Base-by-base conservation (phyloP, 2,797 vertebrate species). In the Enteromius paludinosus region DNA sequence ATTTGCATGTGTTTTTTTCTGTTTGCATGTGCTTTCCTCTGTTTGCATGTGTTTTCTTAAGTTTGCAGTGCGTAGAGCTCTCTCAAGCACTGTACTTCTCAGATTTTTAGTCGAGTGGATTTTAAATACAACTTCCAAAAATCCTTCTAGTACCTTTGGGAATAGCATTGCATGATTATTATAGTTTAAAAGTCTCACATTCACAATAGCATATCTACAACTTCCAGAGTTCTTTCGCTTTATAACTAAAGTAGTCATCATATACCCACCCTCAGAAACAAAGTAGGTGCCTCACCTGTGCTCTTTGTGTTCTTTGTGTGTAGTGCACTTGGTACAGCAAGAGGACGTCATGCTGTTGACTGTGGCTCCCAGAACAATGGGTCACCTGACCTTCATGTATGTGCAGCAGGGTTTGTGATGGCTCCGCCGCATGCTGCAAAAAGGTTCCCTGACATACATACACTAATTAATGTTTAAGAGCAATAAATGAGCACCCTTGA, bases 311-410 rank as follows among this genome's bases (percentile, higher is more conserved):
- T 62, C 25, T 76, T 5, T 54, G 43, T 75, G 72, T 81, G 15
- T 74, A 17, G 20, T 2, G 0, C n/a, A 41, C 61, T 23, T 85
- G 59, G 28, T n/a, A 38, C 47, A 62, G n/a, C 52, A 59, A 41
- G 52, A 73, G 45, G 69, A 64, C 45, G 35, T 45, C 11, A 62
- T 49, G 76, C 30, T 59, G 76, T 38, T 80, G 66, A 81, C 52
- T 80, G 74, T 30, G 10, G 43, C 38, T 78, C 83, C 66, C 41
- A 15, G 56, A 76, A 72, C 78, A 81, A 52, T 18, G 68, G 45
- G 76, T 80, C 69, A 87, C 30, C 66, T n/a, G 62, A 86, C 84
- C 84, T 86, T 85, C 80, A 84, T 75, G 49, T 84, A 75, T 78
- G 81, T 72, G 66, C 83, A 78, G 73, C 77, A 84, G 65, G 62